Evolutionary conservation across 2,797 vertebrate genomes (phyloP).

Genomic region (Vireo griseus): DNA sequence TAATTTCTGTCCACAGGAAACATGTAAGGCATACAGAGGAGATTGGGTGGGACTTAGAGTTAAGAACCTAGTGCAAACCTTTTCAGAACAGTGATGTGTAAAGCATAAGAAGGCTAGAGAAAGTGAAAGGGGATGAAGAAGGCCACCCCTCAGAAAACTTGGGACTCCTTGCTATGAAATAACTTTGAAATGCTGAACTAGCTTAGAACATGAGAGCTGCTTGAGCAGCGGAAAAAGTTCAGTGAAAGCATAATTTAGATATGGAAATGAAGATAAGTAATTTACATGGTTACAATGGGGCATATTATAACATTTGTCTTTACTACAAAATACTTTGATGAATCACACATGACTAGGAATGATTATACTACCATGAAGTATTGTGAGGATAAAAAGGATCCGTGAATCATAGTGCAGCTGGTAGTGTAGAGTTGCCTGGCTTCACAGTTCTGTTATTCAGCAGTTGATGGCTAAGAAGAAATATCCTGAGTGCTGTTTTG

Average conservation of each 20-base stretch:
- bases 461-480: conserved; percentile 28
- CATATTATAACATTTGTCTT: conserved; percentile 60
- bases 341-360: conserved; percentile 56
- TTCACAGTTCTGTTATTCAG: conserved; percentile 36
- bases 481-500: conserved; percentile 21
- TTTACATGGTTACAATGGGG: conserved; percentile 57
- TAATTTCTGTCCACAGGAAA: background rate
- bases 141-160: background rate
- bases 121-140: background rate
- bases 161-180: background rate
- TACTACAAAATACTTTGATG: conserved; percentile 62
- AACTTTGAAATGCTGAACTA: background rate
- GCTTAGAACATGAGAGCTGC: conserved; percentile 5
- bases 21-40: background rate
- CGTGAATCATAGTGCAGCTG: conserved; percentile 67
- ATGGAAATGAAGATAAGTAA: conserved; percentile 60
- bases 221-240: conserved; percentile 52
- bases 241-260: conserved; percentile 11
- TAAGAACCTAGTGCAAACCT: background rate
- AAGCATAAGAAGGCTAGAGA: background rate
- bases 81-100: background rate
- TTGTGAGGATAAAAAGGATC: conserved; percentile 50
- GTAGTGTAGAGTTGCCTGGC: conserved; percentile 26
- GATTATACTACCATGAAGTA: conserved; percentile 54
- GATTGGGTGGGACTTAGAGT: background rate